A percentile compares a stretch with the other conserved stretches of the same genome.
Conservation (phyloP, 1,140 invertebrate genomes). For the Nasonia vitripennis region DNA sequence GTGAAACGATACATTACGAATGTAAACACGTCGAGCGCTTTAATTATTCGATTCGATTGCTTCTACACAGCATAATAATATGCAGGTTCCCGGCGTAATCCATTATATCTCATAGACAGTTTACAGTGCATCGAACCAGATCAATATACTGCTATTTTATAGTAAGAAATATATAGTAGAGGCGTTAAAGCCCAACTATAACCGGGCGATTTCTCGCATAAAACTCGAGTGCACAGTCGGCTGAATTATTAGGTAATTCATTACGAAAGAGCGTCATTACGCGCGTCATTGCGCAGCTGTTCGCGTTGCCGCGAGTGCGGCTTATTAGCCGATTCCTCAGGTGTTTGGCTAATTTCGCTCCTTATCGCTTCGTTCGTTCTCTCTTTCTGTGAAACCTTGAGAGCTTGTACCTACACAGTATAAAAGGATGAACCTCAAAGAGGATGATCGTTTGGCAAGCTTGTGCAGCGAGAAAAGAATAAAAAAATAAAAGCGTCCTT, state of each 20-base stretch:
- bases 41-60: too few relatives aligned
- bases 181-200: too few relatives aligned
- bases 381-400: not conserved
- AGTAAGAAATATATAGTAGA: too few relatives aligned
- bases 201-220: too few relatives aligned
- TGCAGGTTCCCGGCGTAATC: too few relatives aligned
- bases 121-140: too few relatives aligned
- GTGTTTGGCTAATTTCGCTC: not conserved
- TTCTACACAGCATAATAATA: too few relatives aligned
- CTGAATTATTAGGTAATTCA: constrained; percentile 1
- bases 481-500: not conserved
- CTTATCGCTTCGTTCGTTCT: not conserved
- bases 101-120: too few relatives aligned
- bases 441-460: not conserved
- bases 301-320: not conserved
- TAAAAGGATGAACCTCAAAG: not conserved
- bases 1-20: too few relatives aligned
- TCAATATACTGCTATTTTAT: too few relatives aligned
- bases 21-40: too few relatives aligned
- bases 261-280: not conserved
- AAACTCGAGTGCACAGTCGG: too few relatives aligned
- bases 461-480: not conserved
- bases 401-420: not conserved
- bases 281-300: not conserved
- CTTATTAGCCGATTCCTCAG: not conserved